These are phyloP conservation scores for Holotrichia oblita DNA, from an alignment of 1,140 invertebrate species.

Conservation along the genomic window DNA sequence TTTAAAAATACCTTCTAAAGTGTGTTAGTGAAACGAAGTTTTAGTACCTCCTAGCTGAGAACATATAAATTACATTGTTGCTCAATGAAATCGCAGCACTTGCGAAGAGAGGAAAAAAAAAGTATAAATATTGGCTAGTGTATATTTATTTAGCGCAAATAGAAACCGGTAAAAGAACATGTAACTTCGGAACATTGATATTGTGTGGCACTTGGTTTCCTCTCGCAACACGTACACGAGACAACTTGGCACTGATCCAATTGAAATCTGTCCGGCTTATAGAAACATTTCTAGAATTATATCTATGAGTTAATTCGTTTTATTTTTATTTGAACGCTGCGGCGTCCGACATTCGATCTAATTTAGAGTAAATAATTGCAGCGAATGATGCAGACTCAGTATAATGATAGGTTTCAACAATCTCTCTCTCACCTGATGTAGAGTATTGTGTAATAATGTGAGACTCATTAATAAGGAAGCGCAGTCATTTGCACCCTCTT, in stretches of 20 bases:
- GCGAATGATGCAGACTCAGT: no score
- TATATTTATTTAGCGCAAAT: conserved; percentile 7
- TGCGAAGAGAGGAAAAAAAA: background rate
- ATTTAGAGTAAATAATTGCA: conserved; percentile 1
- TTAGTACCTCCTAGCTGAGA: background rate
- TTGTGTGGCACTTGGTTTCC: background rate
- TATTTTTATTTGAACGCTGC: conserved; percentile 5
- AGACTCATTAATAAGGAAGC: no score
- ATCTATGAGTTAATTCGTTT: conserved; percentile 4
- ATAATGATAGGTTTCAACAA: no score
- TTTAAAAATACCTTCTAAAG: conserved; percentile 1
- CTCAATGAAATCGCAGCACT: background rate
- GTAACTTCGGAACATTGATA: background rate
- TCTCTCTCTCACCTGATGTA: no score
- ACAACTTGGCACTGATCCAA: background rate
- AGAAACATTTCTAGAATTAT: conserved; percentile 9
- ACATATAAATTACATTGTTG: conserved; percentile 22
- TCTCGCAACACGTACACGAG: conserved; percentile 1
- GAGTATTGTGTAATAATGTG: no score
- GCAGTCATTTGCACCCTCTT: no score
- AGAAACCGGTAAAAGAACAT: background rate
- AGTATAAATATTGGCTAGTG: background rate
- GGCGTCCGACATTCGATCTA: background rate
- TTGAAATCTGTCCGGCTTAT: background rate
- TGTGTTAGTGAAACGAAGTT: background rate